These are phyloP conservation scores for Stichodactyla helianthus DNA, from an alignment of 64 coral and sea anemone species.

Conservation along the genomic window DNA sequence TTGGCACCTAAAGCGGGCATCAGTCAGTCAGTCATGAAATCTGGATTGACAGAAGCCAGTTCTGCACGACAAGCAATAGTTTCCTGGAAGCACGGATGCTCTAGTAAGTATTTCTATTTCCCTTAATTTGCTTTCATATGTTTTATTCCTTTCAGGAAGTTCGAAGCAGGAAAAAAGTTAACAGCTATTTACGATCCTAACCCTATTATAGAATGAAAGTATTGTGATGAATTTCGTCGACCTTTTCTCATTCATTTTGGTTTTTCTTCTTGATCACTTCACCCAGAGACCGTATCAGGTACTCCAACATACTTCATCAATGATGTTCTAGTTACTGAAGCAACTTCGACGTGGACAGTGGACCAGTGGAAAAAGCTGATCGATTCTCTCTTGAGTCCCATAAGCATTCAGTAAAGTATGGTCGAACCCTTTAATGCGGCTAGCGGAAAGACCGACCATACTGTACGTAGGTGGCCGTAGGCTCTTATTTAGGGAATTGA, in stretches of 20 bases:
- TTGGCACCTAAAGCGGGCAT: conserved; percentile 37
- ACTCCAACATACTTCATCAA: conserved; percentile 52
- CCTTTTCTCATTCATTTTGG: background rate
- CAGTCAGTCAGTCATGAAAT: conserved; percentile 34
- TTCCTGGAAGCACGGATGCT: conserved; percentile 60
- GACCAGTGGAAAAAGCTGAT: conserved; percentile 54
- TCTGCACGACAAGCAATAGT: conserved; percentile 9
- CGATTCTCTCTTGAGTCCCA: conserved; percentile 21
- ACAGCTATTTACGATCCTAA: too few species aligned
- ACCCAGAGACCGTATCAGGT: conserved; percentile 38
- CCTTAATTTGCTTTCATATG: background rate
- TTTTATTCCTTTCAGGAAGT: background rate
- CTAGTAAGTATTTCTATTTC: conserved; percentile 41
- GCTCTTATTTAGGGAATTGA: too few species aligned
- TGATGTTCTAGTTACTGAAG: conserved; percentile 39
- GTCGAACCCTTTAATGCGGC: too few species aligned
- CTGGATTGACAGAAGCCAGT: conserved; percentile 28
- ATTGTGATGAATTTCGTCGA: background rate
- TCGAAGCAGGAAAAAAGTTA: background rate
- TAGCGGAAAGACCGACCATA: too few species aligned
- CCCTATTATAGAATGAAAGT: too few species aligned
- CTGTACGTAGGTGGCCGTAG: too few species aligned
- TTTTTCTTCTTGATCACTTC: background rate
- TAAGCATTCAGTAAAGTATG: too few species aligned
- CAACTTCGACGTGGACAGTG: conserved; percentile 37